Evolutionary conservation across 2,888 invertebrate genomes (phyloP), one percentile per base, ranked within the genome.

Genomic region (Bombylius discolor): DNA sequence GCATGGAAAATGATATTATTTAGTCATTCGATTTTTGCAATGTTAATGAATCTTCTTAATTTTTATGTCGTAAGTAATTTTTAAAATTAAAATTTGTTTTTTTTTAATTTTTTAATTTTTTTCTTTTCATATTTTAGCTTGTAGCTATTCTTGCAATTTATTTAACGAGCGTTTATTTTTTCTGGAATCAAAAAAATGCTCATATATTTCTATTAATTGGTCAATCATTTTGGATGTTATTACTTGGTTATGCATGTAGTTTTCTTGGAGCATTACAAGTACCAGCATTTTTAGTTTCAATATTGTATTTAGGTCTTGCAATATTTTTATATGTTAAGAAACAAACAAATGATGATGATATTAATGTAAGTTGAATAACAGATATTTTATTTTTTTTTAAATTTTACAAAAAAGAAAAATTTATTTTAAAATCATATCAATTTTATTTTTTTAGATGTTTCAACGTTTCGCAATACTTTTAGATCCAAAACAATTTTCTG

Each of bases 171-270:
- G 79, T 92, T 1, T 80, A 82, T 61, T 75, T 87, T 52, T 77
- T 85, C 62, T 94, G 93, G 93, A 84, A 79, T 44, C 84, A 85
- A 2, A 77, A 82, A 59, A 83, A 85, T 59, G 81, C 83, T 23
- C 73, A 74, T 7, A 74, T 79, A 55, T 85, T 89, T 66, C 81
- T 84, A 47, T 78, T 83, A 52, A 80, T 82, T 11, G 84, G 92
- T 0, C 82, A 83, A 61, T 72, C 80, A 2, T 71, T 88, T 32
- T 94, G 93, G 93, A 73, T 89, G 13, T 76, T 87, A 5, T 72
- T 89, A 42, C 82, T 87, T 31, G 81, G 89, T 62, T 89, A 85
- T 67, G 64, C 87, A 12, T 85, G 90, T 49, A 85, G 87, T 63
- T 77, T 85, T 45, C 79, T 88, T 4, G 89, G 89, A 1, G 79